A percentile compares a stretch with the other conserved stretches of the same genome.
Evolutionary conservation across 2,113 vertebrate species (phyloP).

Genomic region (Laterallus jamaicensis): DNA sequence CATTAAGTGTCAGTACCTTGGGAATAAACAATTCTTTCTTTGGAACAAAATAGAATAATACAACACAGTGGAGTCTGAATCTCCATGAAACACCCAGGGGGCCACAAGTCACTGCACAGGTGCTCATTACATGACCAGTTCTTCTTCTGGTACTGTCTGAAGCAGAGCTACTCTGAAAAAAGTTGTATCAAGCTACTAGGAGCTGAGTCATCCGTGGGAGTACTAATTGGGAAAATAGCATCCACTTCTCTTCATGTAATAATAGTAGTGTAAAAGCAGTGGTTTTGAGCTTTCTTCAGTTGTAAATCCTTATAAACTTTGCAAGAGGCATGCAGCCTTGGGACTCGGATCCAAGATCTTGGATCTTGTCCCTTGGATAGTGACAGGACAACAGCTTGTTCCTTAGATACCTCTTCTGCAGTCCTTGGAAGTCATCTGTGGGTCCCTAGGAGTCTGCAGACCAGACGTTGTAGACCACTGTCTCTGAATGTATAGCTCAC

Average conservation of each 20-base stretch:
- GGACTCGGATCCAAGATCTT: too few species aligned
- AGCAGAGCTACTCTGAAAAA: background rate
- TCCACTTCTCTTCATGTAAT: background rate
- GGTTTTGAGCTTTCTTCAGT: background rate
- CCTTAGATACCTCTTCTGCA: background rate
- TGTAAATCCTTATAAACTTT: background rate
- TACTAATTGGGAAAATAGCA: slow-evolving; percentile 2
- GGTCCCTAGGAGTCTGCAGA: background rate
- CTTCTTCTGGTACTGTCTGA: background rate
- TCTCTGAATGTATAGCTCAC: background rate
- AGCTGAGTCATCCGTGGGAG: background rate
- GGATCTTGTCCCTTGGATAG: background rate
- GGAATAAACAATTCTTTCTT: background rate
- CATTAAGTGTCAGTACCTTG: background rate
- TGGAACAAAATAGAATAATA: background rate
- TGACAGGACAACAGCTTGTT: background rate
- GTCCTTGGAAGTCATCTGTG: background rate
- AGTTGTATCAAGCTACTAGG: background rate
- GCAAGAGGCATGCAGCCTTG: background rate
- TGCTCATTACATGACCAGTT: background rate
- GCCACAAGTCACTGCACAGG: background rate
- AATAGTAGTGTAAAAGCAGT: background rate
- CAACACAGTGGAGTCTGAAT: background rate
- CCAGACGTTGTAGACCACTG: background rate
- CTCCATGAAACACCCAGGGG: background rate